Percentiles rank a stretch among this genome's conserved stretches.
Evolutionary conservation across 2,113 vertebrate species (phyloP).

Genomic region (Gnathonemus echidnorhynchus): DNA sequence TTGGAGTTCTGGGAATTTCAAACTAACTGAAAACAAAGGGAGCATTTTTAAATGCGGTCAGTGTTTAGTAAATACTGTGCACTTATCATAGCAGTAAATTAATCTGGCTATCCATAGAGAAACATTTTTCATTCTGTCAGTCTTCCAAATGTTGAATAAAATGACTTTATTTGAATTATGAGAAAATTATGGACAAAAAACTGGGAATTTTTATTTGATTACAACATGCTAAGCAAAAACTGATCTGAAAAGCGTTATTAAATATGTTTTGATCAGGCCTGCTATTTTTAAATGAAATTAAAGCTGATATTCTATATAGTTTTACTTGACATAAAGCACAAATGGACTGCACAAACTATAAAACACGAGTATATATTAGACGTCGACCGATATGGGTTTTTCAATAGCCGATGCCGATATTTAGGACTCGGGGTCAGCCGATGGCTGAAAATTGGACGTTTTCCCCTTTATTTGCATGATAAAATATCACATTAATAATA

Average conservation of each 20-base stretch:
- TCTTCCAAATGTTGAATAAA: background rate
- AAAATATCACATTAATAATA: too few relatives aligned
- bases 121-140: background rate
- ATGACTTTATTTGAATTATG: background rate
- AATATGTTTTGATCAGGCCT: background rate
- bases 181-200: background rate
- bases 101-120: background rate
- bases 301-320: background rate
- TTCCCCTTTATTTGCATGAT: too few relatives aligned
- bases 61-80: background rate
- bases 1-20: background rate
- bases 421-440: too few relatives aligned
- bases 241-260: background rate
- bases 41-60: background rate
- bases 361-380: background rate
- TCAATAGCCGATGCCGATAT: too few relatives aligned
- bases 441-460: too few relatives aligned
- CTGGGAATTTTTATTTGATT: background rate
- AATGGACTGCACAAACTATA: background rate
- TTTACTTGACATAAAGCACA: background rate
- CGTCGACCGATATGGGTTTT: too few relatives aligned
- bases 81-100: background rate
- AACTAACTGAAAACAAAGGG: background rate
- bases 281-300: background rate
- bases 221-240: background rate